Evolutionary conservation across 2,888 invertebrate genomes (phyloP), one percentile per base, ranked within the genome.

Genomic region (Clanis bilineata): DNA sequence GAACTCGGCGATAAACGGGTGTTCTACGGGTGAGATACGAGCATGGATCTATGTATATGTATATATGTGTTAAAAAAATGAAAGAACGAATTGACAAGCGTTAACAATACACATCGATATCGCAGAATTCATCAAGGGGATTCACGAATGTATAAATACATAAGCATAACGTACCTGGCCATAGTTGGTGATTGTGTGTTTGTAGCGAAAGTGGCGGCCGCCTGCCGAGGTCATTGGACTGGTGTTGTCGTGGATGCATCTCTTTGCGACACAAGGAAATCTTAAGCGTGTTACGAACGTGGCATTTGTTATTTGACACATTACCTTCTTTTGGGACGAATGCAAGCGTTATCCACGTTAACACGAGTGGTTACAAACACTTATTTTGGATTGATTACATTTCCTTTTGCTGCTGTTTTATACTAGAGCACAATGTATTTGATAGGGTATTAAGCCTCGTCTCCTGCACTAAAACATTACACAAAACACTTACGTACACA

Each of bases 131-230:
- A 59, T 59, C 59, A 45, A 55, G 57, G 55, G 21, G 51, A 44
- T 55, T 55, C 44, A 55, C 63, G 62, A 62, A 62, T 64, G 61
- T 65, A 63, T 62, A 68, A 64, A 64, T 69, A 68, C 58, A 64
- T n/a, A n/a, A n/a, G 47, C 36, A 64, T 32, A 61, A 60, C 61
- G 64, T 68, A 68, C 63, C 63, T 67, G 63, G 60, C 41, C 39
- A 43, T 58, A 57, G 63, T 61, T 58, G 58, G 64, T 61, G 67
- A 73, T 75, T 76, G 76, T 74, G 70, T 73, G 74, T 77, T 64
- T 80, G 71, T 72, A 80, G 89, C 82, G 90, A 91, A 90, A 91
- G 90, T 86, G 74, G 74, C 71, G 68, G 64, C 63, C 69, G 74
- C 51, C 65, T 47, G 67, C 62, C 55, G 74, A 71, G 83, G 86